These are phyloP conservation scores for Eupithecia vulgata DNA, from an alignment of 2,888 invertebrate species.

Conservation along the genomic window DNA sequence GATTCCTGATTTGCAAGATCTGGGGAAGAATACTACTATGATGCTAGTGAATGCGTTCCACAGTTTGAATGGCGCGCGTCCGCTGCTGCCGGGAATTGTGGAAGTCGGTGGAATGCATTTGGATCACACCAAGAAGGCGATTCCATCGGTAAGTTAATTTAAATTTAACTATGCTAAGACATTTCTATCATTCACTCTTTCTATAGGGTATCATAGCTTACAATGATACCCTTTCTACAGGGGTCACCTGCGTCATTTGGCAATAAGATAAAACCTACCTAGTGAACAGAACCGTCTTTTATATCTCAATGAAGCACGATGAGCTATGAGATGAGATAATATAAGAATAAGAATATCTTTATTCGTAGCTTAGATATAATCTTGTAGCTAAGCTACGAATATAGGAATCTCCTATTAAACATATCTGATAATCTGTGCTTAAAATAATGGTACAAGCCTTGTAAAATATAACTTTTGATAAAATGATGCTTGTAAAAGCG, in stretches of 20 bases:
- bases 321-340: background rate
- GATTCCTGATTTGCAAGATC: slow-evolving; percentile 78
- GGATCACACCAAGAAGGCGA: slow-evolving; percentile 60
- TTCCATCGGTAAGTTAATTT: slow-evolving; percentile 73
- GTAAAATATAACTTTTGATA: background rate
- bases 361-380: too few relatives aligned
- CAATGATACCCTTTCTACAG: background rate
- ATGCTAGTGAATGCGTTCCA: slow-evolving; percentile 86
- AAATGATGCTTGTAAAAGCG: background rate
- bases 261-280: background rate
- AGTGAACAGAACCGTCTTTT: background rate
- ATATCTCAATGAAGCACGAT: background rate
- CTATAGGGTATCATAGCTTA: too few relatives aligned
- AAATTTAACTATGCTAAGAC: background rate
- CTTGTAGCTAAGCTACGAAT: too few relatives aligned
- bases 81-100: slow-evolving; percentile 82
- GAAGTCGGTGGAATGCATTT: slow-evolving; percentile 87
- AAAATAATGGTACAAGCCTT: background rate
- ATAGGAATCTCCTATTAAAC: too few relatives aligned
- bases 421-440: background rate
- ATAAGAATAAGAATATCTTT: too few relatives aligned
- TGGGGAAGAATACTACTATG: slow-evolving; percentile 80
- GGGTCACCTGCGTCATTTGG: background rate
- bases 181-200: too few relatives aligned
- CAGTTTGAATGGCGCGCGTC: slow-evolving; percentile 83